Evolutionary conservation across 1,140 invertebrate genomes (phyloP), one percentile per base, ranked within the genome.

Genomic region (Ceratitis capitata): DNA sequence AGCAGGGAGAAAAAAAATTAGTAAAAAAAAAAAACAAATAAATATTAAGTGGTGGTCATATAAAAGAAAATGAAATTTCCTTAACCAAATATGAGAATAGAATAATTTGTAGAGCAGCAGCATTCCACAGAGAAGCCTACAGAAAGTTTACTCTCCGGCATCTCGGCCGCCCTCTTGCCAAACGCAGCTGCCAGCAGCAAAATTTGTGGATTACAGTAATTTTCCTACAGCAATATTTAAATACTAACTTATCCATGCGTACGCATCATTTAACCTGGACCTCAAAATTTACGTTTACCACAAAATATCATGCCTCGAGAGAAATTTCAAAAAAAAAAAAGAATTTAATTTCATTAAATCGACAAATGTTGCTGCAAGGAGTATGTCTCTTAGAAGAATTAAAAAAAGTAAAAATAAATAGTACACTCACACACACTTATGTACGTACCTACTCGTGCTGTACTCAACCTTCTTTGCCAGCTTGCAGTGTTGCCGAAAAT

Each of bases 51-150:
- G 69, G 69, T 45, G 45, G 69, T 78, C 39, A 78, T 78, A 78
- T 78, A 78, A 78, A 78, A 78, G 69, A 78, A 78, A 78, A 45
- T 78, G 39, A 78, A 78, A 78, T 78, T 78, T 78, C 39, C 69
- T 23, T 78, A 78, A 78, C 69, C 39, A 78, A 45, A 78, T 78
- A 78, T 78, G 69, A 0, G n/a, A 42, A 78, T 61, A n/a, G 42
- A 78, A 78, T 78, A 69, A 69, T 69, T 39, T 69, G 32, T 29
- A 39, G 32, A 35, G 32, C 29, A 35, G 35, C 32, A 26, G 51
- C n/a, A 4, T 19, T 35, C 14, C 4, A 69, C 16, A 4, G 14
- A 16, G 4, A 69, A 69, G 14, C 23, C 4, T 16, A 5, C 1
- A 69, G n/a, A 29, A 29, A 61, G 26, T 61, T 3, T 26, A 61